Evolutionary conservation across 2,113 vertebrate genomes (phyloP).

Genomic region (Heloderma charlesbogerti): DNA sequence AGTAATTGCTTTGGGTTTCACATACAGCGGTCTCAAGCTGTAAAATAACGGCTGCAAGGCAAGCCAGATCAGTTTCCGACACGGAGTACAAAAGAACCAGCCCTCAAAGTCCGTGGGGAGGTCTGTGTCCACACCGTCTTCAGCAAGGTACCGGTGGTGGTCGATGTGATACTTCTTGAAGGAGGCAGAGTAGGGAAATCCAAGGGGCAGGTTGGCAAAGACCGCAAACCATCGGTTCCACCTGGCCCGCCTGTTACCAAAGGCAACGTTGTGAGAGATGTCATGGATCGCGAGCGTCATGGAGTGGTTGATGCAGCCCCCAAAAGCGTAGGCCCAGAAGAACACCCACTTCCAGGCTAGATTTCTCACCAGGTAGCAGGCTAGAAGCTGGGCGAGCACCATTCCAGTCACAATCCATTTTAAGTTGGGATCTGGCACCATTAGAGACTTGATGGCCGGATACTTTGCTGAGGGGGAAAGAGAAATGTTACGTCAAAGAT

Average conservation of each 20-base stretch:
- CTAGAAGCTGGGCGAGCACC: slow-evolving; percentile 89
- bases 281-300: slow-evolving; percentile 96
- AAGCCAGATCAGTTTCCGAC: slow-evolving; percentile 92
- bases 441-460: slow-evolving; percentile 93
- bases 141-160: slow-evolving; percentile 96
- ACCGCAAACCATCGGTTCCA: slow-evolving; percentile 96
- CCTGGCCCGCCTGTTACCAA: slow-evolving; percentile 85
- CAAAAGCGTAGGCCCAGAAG: slow-evolving; percentile 94
- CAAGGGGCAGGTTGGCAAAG: slow-evolving; percentile 95
- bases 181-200: slow-evolving; percentile 91
- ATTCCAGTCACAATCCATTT: slow-evolving; percentile 94
- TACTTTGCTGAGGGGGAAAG: slow-evolving; percentile 87
- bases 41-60: slow-evolving; percentile 92
- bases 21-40: slow-evolving; percentile 86
- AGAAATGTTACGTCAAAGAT: slow-evolving; percentile 37
- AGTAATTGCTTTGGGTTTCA: slow-evolving; percentile 91
- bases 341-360: slow-evolving; percentile 96
- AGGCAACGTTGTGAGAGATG: slow-evolving; percentile 96
- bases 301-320: slow-evolving; percentile 95
- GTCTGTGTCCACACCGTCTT: slow-evolving; percentile 90
- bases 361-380: slow-evolving; percentile 87
- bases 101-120: slow-evolving; percentile 92
- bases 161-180: slow-evolving; percentile 99
- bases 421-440: slow-evolving; percentile 91
- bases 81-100: slow-evolving; percentile 93